A percentile compares a stretch with the other conserved stretches of the same genome.
These are phyloP conservation scores for Zygaena filipendulae DNA, from an alignment of 2,888 invertebrate genomes.

Conservation along the genomic window DNA sequence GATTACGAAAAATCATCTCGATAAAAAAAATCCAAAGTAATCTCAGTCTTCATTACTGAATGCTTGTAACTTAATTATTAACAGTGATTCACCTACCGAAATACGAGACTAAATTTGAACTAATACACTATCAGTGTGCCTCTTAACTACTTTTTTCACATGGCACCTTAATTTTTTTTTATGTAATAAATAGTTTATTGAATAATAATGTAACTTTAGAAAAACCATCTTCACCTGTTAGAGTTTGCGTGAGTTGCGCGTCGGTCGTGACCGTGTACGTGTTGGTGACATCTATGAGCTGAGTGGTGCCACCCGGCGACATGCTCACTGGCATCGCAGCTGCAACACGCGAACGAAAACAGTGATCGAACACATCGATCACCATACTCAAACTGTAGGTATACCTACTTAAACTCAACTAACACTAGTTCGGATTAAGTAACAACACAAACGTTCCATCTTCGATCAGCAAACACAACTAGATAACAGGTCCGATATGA, in stretches of 20 bases:
- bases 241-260: constrained; percentile 47
- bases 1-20: no score
- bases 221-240: constrained; percentile 41
- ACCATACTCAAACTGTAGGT: no score
- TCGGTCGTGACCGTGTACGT: constrained; percentile 52
- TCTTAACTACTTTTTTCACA: no score
- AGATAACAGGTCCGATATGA: constrained; percentile 16
- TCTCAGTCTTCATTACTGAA: no score
- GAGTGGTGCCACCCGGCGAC: constrained; percentile 53
- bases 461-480: constrained; percentile 11
- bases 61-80: no score
- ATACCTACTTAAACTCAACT: constrained; percentile 4
- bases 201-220: no score
- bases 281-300: constrained; percentile 48
- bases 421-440: constrained; percentile 6
- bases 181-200: no score
- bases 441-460: constrained; percentile 11
- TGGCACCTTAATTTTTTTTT: no score
- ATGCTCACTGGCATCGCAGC: constrained; percentile 58
- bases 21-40: no score
- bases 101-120: no score
- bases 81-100: no score
- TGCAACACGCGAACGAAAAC: constrained; percentile 28
- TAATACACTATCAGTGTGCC: no score
- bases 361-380: constrained; percentile 5